Evolutionary conservation across 1,140 invertebrate species (phyloP).

Genomic region (Lutraria rhynchaena): DNA sequence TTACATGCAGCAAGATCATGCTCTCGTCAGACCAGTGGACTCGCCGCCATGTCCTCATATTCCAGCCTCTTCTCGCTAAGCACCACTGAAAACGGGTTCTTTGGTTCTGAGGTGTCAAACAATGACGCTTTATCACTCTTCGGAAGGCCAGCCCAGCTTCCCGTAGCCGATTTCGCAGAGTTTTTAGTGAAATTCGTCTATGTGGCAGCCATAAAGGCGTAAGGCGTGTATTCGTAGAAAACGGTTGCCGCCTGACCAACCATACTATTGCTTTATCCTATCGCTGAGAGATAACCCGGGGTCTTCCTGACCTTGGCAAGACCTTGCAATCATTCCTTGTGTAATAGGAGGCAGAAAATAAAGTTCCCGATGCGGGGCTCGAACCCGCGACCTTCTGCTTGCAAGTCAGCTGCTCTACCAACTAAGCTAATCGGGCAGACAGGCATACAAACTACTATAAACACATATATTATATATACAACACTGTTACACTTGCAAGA

Average conservation of each 20-base stretch:
- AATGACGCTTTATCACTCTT: conserved; percentile 10
- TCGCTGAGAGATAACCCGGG: neutral
- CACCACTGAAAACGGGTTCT: neutral
- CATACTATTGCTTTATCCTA: neutral
- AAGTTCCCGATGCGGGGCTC: no score
- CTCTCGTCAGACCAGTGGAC: conserved; percentile 47
- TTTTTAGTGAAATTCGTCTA: conserved; percentile 23
- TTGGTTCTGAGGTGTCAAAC: neutral
- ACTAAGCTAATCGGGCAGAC: no score
- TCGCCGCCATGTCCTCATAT: conserved; percentile 8
- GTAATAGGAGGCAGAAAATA: no score
- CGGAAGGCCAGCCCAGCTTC: conserved; percentile 10
- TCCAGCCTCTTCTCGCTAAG: conserved; percentile 18
- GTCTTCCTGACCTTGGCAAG: no score
- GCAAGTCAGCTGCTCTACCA: no score
- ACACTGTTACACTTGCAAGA: neutral
- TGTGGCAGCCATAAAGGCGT: conserved; percentile 11
- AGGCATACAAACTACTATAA: no score
- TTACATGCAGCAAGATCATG: conserved; percentile 37
- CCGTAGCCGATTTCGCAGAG: conserved; percentile 8
- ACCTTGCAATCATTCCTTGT: neutral
- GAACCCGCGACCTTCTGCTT: no score
- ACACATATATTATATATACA: no score
- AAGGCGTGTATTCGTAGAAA: conserved; percentile 15
- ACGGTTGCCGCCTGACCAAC: neutral